Evolutionary conservation across 2,113 vertebrate species (phyloP), one percentile per base, ranked within the genome.

Genomic region (Vanacampus margaritifer): DNA sequence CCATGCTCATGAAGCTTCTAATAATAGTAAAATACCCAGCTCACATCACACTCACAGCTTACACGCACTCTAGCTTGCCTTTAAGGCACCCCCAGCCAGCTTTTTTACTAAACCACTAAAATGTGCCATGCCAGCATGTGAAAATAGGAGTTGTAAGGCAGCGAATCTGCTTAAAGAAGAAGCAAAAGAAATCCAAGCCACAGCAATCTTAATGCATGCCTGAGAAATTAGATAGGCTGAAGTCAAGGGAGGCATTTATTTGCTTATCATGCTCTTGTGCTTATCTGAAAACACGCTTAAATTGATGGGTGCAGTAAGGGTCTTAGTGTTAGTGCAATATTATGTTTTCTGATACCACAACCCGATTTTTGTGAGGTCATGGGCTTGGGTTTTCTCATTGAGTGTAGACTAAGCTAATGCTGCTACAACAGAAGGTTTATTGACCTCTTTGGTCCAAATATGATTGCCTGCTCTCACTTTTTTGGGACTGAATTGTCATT

Each of bases 1-100:
- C 67, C 46, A 65, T 76, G 65, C 82, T 82, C 65, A 68, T 64
- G 65, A 56, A 69, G 68, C 64, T 84, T 74, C 61, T 75, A 73
- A 69, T 71, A 74, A 74, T 58, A 76, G 70, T 37, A 43, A 39
- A 68, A 62, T 32, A 57, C 10, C 17, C 59, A 35, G 62, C 26
- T 50, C 56, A 50, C 53, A 65, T 76, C 62, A 35, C 7, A 59
- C 36, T 53, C 39, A 19, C 60, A 43, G 23, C 19, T 37, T 28
- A 23, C 14, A 57, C 56, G 6, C 41, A 64, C 48, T 26, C 5
- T 62, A 10, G 39, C 36, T 54, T 58, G 68, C 21, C 35, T 63
- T 12, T 41, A 24, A 62, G 24, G 12, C 10, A 16, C 21, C n/a
- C 23, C 12, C 39, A n/a, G 10, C 32, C 21, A 32, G 7, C 32